Conservation (phyloP, 2,113 vertebrate species). For the Xenopus tropicalis region DNA sequence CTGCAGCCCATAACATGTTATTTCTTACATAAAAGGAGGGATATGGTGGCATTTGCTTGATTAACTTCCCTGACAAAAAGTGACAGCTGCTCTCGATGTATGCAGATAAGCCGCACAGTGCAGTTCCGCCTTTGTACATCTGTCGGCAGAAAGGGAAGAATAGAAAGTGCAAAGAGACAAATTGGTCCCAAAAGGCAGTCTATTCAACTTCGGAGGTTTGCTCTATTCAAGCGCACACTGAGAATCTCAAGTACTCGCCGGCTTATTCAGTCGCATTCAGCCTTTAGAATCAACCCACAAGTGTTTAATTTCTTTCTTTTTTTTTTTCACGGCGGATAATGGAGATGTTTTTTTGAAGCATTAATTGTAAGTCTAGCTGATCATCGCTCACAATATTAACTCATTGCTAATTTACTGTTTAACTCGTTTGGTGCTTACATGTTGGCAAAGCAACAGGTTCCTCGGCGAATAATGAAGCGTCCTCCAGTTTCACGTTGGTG, state of each 20-base stretch:
- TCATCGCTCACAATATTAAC: slow-evolving; percentile 80
- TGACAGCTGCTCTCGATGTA: slow-evolving; percentile 97
- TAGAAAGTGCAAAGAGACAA: slow-evolving; percentile 99
- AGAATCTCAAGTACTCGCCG: slow-evolving; percentile 98
- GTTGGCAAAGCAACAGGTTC: slow-evolving; percentile 20
- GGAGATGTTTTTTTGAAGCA: slow-evolving; percentile 70
- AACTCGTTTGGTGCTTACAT: slow-evolving; percentile 7
- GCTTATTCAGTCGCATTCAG: slow-evolving; percentile 99
- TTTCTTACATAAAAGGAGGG: slow-evolving; percentile 86
- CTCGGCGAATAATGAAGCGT: neutral
- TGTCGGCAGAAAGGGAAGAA: slow-evolving; percentile 96
- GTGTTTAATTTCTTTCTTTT: slow-evolving; percentile 98
- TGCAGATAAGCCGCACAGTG: slow-evolving; percentile 96
- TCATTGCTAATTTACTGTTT: slow-evolving; percentile 62
- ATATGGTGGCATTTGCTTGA: slow-evolving; percentile 99
- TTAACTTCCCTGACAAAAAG: slow-evolving; percentile 99
- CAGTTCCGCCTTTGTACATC: slow-evolving; percentile 99
- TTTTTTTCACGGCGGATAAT: slow-evolving; percentile 85
- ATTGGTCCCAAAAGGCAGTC: slow-evolving; percentile 99
- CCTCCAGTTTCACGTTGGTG: too few species aligned
- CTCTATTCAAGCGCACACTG: slow-evolving; percentile 97
- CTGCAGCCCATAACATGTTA: slow-evolving; percentile 83
- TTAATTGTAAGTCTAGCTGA: slow-evolving; percentile 85
- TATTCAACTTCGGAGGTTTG: slow-evolving; percentile 97
- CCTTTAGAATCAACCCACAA: slow-evolving; percentile 96